phyloP scores from a whole-genome alignment of 2,797 vertebrate genomes.

The Rallus crepitans region DNA sequence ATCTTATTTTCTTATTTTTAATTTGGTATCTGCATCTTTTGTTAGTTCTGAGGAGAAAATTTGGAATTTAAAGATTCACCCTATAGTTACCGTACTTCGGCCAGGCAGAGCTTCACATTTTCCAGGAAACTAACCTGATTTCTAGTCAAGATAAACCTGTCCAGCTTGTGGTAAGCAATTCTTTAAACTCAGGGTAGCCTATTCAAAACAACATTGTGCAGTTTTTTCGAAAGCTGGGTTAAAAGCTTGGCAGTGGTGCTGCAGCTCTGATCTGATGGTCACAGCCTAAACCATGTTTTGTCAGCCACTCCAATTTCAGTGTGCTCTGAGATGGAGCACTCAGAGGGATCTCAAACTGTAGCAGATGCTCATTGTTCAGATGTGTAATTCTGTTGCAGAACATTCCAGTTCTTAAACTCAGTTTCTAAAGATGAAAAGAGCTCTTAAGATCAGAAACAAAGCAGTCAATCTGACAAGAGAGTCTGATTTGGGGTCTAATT shows the following conservation, averaged over 20 bases:
- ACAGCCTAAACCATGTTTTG: not conserved
- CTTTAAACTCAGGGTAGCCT: not conserved
- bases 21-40: not conserved
- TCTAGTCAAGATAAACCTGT: not conserved
- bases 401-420: not conserved
- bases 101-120: not conserved
- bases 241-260: not conserved
- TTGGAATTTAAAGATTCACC: not conserved
- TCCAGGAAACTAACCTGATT: not conserved
- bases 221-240: not conserved
- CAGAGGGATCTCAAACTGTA: not conserved
- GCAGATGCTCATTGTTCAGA: slow-evolving; percentile 27
- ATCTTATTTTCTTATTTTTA: not conserved
- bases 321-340: not conserved
- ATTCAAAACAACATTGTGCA: not conserved
- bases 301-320: not conserved
- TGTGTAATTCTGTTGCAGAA: not conserved
- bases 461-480: not conserved
- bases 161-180: not conserved
- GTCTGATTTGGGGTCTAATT: slow-evolving; percentile 19
- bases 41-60: not conserved
- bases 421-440: slow-evolving; percentile 35
- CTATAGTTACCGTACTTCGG: not conserved
- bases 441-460: slow-evolving; percentile 1
- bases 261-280: not conserved